Evolutionary conservation across 2,888 invertebrate species (phyloP).

Genomic region (Dioctria rufipes): DNA sequence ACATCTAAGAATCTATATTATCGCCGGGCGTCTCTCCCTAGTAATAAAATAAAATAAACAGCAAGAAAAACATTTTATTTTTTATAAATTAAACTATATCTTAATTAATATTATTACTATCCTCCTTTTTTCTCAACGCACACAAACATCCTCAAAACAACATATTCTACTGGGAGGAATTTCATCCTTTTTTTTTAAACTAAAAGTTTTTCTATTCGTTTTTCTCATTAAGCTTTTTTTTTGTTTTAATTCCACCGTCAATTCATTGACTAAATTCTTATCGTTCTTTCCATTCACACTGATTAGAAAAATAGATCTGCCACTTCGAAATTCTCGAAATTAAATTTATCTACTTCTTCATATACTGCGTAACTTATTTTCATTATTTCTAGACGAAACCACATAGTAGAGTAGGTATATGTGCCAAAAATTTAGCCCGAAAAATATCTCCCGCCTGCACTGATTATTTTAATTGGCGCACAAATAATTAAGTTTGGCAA

Average conservation of each 20-base stretch:
- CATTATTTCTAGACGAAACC: background rate
- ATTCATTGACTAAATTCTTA: constrained; percentile 34
- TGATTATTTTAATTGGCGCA: constrained; percentile 55
- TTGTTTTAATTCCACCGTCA: background rate
- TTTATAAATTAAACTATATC: too few relatives aligned
- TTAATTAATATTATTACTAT: too few relatives aligned
- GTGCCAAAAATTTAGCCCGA: constrained; percentile 45
- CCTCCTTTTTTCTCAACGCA: too few relatives aligned
- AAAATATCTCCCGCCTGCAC: constrained; percentile 53
- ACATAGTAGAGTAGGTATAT: background rate
- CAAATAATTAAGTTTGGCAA: constrained; percentile 44
- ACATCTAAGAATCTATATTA: too few relatives aligned
- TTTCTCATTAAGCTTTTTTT: too few relatives aligned
- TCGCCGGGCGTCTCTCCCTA: too few relatives aligned
- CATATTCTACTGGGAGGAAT: too few relatives aligned
- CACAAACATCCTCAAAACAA: too few relatives aligned
- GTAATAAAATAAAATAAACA: too few relatives aligned
- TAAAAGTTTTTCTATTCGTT: too few relatives aligned
- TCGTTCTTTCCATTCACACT: constrained; percentile 21
- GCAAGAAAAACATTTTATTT: too few relatives aligned
- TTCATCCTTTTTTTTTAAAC: too few relatives aligned
- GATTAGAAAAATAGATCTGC: constrained; percentile 17
- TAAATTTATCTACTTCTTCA: constrained; percentile 18
- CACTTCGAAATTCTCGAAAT: constrained; percentile 18
- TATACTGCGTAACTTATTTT: constrained; percentile 22